A percentile compares a stretch with the other conserved stretches of the same genome.
phyloP scores from a whole-genome alignment of 2,113 vertebrate genomes.

The Ctenomys sociabilis region DNA sequence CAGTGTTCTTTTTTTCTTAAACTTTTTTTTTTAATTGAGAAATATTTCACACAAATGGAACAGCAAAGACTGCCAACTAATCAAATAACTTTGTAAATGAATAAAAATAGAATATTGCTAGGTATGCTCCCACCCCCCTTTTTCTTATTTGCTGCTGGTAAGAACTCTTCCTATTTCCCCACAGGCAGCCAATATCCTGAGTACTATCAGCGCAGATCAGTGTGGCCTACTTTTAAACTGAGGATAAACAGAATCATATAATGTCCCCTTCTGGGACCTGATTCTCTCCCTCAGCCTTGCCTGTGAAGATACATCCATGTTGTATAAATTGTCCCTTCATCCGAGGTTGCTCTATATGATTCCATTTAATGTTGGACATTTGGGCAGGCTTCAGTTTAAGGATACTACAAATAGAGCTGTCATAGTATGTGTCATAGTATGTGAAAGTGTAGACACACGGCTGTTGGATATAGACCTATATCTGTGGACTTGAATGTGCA shows the following conservation, averaged over 20 bases:
- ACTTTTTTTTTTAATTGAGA: neutral
- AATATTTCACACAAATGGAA: neutral
- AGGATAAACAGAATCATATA: neutral
- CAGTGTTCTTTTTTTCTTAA: neutral
- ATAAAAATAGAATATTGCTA: neutral
- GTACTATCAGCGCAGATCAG: neutral
- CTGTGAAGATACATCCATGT: neutral
- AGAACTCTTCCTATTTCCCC: neutral
- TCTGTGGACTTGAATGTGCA: neutral
- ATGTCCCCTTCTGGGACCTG: neutral
- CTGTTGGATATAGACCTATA: neutral
- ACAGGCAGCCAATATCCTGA: neutral
- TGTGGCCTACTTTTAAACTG: neutral
- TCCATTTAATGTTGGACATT: neutral
- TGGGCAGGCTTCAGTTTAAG: neutral
- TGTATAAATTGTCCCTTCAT: neutral
- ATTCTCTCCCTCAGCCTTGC: neutral
- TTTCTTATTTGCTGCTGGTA: neutral
- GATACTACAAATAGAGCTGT: neutral
- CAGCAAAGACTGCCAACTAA: neutral
- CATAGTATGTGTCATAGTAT: neutral
- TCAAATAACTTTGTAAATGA: neutral
- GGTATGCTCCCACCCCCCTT: too few species aligned
- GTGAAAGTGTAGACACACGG: neutral
- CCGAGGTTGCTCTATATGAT: accelerated